A percentile compares a stretch with the other conserved stretches of the same genome.
phyloP scores from a whole-genome alignment of 2,888 invertebrate species.

The Latrodectus elegans region DNA sequence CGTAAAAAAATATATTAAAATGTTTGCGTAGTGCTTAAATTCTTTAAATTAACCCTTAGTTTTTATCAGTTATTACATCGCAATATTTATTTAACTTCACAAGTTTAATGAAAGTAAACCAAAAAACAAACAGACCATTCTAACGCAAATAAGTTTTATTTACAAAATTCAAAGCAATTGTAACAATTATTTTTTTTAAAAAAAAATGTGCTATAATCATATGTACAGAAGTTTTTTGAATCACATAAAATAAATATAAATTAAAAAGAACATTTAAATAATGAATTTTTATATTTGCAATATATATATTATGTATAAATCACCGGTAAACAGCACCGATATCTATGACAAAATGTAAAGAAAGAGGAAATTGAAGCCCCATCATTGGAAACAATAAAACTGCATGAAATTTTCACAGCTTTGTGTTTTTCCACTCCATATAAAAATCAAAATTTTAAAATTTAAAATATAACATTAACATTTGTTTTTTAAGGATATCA shows the following conservation, averaged over 20 bases:
- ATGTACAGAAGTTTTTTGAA: not conserved
- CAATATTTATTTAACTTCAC: no score
- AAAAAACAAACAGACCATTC: not conserved
- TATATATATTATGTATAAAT: not conserved
- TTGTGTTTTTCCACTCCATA: no score
- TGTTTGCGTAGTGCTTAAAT: no score
- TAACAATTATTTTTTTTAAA: not conserved
- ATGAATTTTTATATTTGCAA: not conserved
- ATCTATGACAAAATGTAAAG: not conserved
- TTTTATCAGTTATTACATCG: no score
- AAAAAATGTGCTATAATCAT: not conserved
- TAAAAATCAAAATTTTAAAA: no score
- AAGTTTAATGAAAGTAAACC: not conserved
- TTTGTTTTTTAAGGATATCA: no score
- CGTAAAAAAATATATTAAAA: no score
- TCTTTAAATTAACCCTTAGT: no score
- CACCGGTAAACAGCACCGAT: constrained; percentile 31
- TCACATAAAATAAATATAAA: not conserved
- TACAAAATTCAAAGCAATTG: constrained; percentile 18
- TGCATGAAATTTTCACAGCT: no score
- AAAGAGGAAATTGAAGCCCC: not conserved
- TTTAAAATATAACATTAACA: no score
- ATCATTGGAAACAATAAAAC: no score
- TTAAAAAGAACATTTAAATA: constrained; percentile 8
- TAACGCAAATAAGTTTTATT: constrained; percentile 32